Conservation (phyloP, 64 coral and sea anemone genomes). For the Orbicella faveolata region DNA sequence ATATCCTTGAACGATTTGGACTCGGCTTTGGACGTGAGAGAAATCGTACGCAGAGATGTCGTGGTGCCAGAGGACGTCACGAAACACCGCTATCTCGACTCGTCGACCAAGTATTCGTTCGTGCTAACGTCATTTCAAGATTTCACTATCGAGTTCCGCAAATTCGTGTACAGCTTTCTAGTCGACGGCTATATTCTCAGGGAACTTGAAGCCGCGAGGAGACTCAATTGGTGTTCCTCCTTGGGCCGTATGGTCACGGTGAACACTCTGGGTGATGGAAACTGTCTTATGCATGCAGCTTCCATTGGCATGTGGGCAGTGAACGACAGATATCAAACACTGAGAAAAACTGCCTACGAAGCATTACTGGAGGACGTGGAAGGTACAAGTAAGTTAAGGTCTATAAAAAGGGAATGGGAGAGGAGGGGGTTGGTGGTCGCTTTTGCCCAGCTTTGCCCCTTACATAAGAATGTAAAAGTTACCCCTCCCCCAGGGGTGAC, state of each 20-base stretch:
- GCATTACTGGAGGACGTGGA: slow-evolving; percentile 75
- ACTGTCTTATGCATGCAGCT: slow-evolving; percentile 86
- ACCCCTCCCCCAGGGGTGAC: background rate
- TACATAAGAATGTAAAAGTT: no score
- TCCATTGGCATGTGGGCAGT: slow-evolving; percentile 93
- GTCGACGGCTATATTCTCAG: slow-evolving; percentile 70
- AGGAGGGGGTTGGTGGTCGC: background rate
- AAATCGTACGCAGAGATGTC: slow-evolving; percentile 75
- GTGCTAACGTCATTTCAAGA: slow-evolving; percentile 70
- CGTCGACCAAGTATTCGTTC: slow-evolving; percentile 52
- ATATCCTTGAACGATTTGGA: slow-evolving; percentile 91
- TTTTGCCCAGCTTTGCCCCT: background rate
- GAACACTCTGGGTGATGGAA: slow-evolving; percentile 79
- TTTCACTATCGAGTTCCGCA: slow-evolving; percentile 64
- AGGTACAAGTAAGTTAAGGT: slow-evolving; percentile 62
- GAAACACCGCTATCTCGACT: slow-evolving; percentile 53
- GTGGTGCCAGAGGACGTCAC: slow-evolving; percentile 58
- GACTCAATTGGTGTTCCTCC: slow-evolving; percentile 76
- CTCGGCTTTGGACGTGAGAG: slow-evolving; percentile 73
- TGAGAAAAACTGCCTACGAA: slow-evolving; percentile 77
- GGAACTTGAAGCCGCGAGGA: slow-evolving; percentile 64
- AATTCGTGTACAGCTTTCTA: slow-evolving; percentile 89
- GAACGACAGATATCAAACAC: slow-evolving; percentile 75
- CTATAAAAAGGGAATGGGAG: background rate
- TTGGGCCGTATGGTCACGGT: slow-evolving; percentile 66